Conservation (phyloP, 1,140 invertebrate species). For the Oscheius sp. region DNA sequence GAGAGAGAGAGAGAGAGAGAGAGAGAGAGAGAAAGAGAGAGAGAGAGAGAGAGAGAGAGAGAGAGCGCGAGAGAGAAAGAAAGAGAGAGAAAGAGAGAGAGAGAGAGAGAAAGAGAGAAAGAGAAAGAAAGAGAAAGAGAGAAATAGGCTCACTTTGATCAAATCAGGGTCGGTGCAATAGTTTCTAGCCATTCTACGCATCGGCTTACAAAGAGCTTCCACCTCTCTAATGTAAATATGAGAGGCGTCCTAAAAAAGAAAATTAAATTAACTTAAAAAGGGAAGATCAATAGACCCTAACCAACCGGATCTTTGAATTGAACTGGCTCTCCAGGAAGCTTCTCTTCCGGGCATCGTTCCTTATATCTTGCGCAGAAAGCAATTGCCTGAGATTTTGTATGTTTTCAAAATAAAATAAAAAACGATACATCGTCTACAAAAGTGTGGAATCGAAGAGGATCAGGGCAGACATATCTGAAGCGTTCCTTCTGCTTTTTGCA, state of each 20-base stretch:
- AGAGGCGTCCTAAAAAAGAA: slow-evolving; percentile 9
- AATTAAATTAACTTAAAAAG: neutral
- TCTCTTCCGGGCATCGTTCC: slow-evolving; percentile 28
- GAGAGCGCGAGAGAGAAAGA: no score
- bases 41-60: no score
- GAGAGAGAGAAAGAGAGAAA: no score
- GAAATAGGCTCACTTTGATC: no score
- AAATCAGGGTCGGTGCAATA: slow-evolving; percentile 36
- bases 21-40: no score
- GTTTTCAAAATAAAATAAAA: neutral
- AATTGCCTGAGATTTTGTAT: slow-evolving; percentile 11
- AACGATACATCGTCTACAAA: slow-evolving; percentile 20
- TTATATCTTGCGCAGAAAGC: slow-evolving; percentile 39
- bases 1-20: no score
- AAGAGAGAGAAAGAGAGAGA: no score
- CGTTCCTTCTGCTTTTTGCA: slow-evolving; percentile 35
- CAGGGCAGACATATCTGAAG: slow-evolving; percentile 39
- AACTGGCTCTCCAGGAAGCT: slow-evolving; percentile 24
- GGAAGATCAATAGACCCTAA: no score
- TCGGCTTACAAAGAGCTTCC: slow-evolving; percentile 17
- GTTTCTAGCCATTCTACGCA: slow-evolving; percentile 19
- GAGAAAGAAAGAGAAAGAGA: no score
- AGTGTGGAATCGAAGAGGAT: slow-evolving; percentile 37
- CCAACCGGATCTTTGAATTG: slow-evolving; percentile 32
- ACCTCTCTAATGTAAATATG: slow-evolving; percentile 36